Evolutionary conservation across 1,140 invertebrate genomes (phyloP), one percentile per base, ranked within the genome.

Genomic region (Heliconius eleuchia): DNA sequence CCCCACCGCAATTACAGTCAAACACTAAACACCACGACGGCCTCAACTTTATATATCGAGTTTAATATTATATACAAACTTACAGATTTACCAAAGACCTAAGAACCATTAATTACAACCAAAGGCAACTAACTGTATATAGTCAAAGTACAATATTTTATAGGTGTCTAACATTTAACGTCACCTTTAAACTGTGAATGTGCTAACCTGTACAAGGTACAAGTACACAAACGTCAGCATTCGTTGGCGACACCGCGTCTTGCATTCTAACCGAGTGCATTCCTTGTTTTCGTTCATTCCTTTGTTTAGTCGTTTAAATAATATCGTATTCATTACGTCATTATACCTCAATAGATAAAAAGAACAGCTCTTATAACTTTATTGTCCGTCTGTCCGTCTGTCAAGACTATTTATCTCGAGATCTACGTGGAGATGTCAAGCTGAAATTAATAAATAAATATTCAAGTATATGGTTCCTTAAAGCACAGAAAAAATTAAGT

Each of bases 261-360:
- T 52, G 74, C 79, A 80, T 80, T 73, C 50, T 73, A 80, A 80
- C 19, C 60, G 70, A n/a, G 19, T 42, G 16, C 74, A 76, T 76
- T 76, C 74, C 34, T 71, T 42, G 46, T 46, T 1, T 60, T 16
- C 9, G 4, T 11, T 66, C 2, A 30, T 37, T 37, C 7, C 6
- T 37, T 37, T 37, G 34, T 37, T 37, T 37, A 37, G 6, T 37
- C 34, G 57, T 66, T 66, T 11, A 66, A 27, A 27, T 13, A 9
- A 66, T 30, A 23, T n/a, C 13, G 11, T 30, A 27, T 23, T 66
- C 0, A 27, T 11, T 11, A 66, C 3, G 23, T 57, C n/a, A 8
- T 57, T 66, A 37, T 37, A 37, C 34, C 6, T 37, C 34, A 37
- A 34, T 34, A 23, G 23, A 30, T 30, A 30, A 30, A 30, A 30